Evolutionary conservation across 2,888 invertebrate genomes (phyloP), one percentile per base, ranked within the genome.

Genomic region (Melinaea menophilus): DNA sequence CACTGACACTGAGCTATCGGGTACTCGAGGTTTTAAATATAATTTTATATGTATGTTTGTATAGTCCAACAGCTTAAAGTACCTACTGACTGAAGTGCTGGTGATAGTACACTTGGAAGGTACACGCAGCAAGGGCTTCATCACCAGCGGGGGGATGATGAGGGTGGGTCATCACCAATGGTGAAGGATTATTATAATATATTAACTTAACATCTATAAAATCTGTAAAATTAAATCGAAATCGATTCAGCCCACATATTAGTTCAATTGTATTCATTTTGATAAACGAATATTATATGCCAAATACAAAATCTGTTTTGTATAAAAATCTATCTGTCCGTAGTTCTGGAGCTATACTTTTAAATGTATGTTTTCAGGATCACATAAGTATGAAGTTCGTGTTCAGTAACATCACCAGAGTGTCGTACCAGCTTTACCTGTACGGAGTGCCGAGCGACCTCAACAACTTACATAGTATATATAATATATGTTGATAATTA

Each of bases 361-460:
- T 9, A 5, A 11, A 33, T 22, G 56, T 56, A 61, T 58, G 63
- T 65, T 77, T 76, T 41, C 81, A 87, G 88, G 75, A 81, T 0
- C 62, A 71, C 34, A 78, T 88, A 65, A 70, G 67, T 12, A 65
- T 88, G n/a, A 71, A 75, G 0, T 87, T 88, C 62, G 66, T 79
- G 0, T 75, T 79, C 58, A 73, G 65, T 0, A 68, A 73, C 45
- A 73, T 82, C 11, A 78, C 79, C 0, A 72, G 72, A 0, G 70
- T 88, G 0, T 68, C 74, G 2, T 88, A 88, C 73, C 75, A 84
- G 66, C 85, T 88, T 68, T 84, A 81, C 81, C 55, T 88, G 61
- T 82, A 79, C 62, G 88, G 88, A 0, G 66, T 75, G 0, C 63
- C 60, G 0, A 22, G 22, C 22, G 22, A 22, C 22, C 22, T 22